These are phyloP conservation scores for Astatotilapia flaviijosephi DNA, from an alignment of 2,113 vertebrate species.

Conservation along the genomic window DNA sequence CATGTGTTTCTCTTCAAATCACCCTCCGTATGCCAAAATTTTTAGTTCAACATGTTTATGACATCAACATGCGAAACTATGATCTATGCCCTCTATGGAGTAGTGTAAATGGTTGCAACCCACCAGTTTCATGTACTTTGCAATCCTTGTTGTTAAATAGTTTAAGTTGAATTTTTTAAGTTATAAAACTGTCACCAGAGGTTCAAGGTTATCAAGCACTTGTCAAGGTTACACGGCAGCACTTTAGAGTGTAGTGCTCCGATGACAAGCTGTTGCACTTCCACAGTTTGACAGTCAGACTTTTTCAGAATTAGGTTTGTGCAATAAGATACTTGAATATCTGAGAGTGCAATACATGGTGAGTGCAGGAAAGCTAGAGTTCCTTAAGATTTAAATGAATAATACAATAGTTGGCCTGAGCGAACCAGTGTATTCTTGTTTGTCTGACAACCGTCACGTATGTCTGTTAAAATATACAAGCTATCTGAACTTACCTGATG, in stretches of 20 bases:
- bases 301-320: not conserved
- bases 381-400: not conserved
- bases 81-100: not conserved
- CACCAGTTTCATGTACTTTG: not conserved
- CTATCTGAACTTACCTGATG: not conserved
- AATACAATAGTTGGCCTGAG: not conserved
- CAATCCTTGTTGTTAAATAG: not conserved
- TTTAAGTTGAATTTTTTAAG: not conserved
- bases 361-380: not conserved
- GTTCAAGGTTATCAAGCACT: not conserved
- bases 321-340: not conserved
- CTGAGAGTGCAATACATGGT: not conserved
- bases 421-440: not conserved
- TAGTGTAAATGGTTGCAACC: not conserved
- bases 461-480: not conserved
- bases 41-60: not conserved
- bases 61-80: not conserved
- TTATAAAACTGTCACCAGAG: not conserved
- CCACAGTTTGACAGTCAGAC: not conserved
- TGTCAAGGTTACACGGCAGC: not conserved
- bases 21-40: fast-evolving
- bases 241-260: not conserved
- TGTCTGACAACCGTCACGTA: not conserved
- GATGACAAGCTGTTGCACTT: not conserved
- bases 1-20: not conserved